Conservation (phyloP, 35 echinoderm and acorn worm species). For the Diadema setosum region DNA sequence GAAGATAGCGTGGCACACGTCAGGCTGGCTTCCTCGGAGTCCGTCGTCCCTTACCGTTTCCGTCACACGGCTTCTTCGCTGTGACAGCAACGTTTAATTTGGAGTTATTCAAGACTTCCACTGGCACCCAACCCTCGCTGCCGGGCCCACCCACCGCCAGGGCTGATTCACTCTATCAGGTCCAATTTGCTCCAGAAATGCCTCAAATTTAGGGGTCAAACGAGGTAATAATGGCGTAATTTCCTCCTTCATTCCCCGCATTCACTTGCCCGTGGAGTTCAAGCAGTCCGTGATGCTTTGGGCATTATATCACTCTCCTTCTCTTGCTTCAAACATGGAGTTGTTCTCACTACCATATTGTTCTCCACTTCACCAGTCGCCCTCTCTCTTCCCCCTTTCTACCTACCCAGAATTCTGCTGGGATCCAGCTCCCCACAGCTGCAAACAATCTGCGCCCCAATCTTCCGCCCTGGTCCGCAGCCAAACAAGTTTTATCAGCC, state of each 20-base stretch:
- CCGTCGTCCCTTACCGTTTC: too few species aligned
- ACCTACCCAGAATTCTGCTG: neutral
- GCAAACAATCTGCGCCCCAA: neutral
- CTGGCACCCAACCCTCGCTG: too few species aligned
- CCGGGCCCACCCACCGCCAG: neutral
- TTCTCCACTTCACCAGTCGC: neutral
- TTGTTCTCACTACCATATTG: too few species aligned
- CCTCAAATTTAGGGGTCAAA: neutral
- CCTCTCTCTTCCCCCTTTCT: neutral
- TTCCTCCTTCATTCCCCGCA: neutral
- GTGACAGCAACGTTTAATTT: too few species aligned
- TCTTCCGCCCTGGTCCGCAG: too few species aligned
- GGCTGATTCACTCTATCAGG: neutral
- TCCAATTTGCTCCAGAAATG: conserved; percentile 7
- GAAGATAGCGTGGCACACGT: too few species aligned
- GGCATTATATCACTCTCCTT: neutral
- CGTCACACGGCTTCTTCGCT: too few species aligned
- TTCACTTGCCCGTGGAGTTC: neutral
- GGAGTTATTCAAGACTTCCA: conserved; percentile 7
- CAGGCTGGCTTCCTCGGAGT: too few species aligned
- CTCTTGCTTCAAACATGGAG: neutral
- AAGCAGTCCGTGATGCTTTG: neutral
- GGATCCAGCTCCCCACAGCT: neutral
- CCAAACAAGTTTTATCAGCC: neutral
- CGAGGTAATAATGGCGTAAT: neutral